Percentiles rank a stretch among this genome's conserved stretches.
Evolutionary conservation across 30 jellyfish, hydroid and myxozoan genomes (phyloP).

Genomic region (Cassiopea andromeda): DNA sequence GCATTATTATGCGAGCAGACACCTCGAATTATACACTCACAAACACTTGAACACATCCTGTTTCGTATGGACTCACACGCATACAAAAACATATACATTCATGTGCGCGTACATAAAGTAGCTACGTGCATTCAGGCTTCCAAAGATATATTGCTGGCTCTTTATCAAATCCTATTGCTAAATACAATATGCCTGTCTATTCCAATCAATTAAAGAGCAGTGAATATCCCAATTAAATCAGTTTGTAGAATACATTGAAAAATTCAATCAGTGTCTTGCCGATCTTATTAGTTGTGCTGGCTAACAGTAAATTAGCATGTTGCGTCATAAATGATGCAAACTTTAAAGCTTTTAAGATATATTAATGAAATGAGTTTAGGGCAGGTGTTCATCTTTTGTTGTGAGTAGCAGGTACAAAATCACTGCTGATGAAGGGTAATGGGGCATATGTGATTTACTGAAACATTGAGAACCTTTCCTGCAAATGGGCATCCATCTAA

Average conservation of each 20-base stretch:
- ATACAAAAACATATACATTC: background rate
- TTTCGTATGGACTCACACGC: background rate
- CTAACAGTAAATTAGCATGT: background rate
- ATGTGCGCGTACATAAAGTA: background rate
- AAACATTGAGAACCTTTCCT: background rate
- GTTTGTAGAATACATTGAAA: background rate
- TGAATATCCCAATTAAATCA: background rate
- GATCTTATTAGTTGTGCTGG: background rate
- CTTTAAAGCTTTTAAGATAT: background rate
- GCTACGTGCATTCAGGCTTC: too few relatives aligned
- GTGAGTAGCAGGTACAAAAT: background rate
- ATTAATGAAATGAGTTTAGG: background rate
- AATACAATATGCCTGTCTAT: background rate
- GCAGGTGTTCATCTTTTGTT: background rate
- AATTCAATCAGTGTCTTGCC: background rate
- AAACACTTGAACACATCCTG: background rate
- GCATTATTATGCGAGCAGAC: background rate
- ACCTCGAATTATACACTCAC: background rate
- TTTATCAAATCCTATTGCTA: background rate
- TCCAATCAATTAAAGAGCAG: background rate
- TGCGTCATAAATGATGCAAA: slow-evolving; percentile 1
- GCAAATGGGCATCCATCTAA: background rate
- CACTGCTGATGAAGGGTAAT: background rate
- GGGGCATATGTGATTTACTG: too few relatives aligned
- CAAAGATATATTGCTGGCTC: too few relatives aligned